Conservation (phyloP, 2,113 vertebrate genomes). For the Oreotragus oreotragus region DNA sequence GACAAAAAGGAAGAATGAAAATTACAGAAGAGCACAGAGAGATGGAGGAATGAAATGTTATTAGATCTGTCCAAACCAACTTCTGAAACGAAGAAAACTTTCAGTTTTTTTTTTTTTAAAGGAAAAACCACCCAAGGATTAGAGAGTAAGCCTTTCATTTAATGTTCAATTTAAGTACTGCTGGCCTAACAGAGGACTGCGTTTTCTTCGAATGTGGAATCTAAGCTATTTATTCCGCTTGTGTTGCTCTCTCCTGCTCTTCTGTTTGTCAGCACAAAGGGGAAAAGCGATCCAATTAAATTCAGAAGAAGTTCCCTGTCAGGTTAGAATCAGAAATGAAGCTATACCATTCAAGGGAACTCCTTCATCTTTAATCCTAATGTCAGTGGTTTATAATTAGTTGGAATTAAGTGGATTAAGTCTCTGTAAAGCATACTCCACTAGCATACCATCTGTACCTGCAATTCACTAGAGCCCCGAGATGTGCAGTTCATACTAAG, state of each 20-base stretch:
- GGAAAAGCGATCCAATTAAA: slow-evolving; percentile 78
- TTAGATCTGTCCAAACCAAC: slow-evolving; percentile 61
- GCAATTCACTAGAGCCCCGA: slow-evolving; percentile 28
- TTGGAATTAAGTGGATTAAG: slow-evolving; percentile 69
- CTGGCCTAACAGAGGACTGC: slow-evolving; percentile 79
- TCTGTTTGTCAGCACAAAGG: slow-evolving; percentile 76
- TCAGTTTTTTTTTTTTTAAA: neutral
- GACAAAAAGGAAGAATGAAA: slow-evolving; percentile 64
- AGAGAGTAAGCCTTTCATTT: slow-evolving; percentile 78
- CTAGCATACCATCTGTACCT: slow-evolving; percentile 61
- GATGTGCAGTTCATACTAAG: slow-evolving; percentile 84
- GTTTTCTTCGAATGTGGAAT: slow-evolving; percentile 78
- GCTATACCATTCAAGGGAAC: slow-evolving; percentile 70
- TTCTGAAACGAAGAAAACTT: slow-evolving; percentile 67
- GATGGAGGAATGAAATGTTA: slow-evolving; percentile 66
- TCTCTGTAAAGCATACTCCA: slow-evolving; percentile 68
- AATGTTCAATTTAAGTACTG: slow-evolving; percentile 77
- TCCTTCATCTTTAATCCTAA: slow-evolving; percentile 63
- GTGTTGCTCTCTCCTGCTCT: slow-evolving; percentile 36
- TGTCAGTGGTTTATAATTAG: slow-evolving; percentile 71
- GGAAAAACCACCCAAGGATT: slow-evolving; percentile 74
- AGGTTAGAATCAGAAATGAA: slow-evolving; percentile 75
- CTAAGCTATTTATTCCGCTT: slow-evolving; percentile 75
- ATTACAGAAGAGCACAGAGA: slow-evolving; percentile 61
- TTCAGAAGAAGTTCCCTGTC: slow-evolving; percentile 78